Evolutionary conservation across 2,888 invertebrate species (phyloP), one percentile per base, ranked within the genome.

Genomic region (Teleiodes luculella): DNA sequence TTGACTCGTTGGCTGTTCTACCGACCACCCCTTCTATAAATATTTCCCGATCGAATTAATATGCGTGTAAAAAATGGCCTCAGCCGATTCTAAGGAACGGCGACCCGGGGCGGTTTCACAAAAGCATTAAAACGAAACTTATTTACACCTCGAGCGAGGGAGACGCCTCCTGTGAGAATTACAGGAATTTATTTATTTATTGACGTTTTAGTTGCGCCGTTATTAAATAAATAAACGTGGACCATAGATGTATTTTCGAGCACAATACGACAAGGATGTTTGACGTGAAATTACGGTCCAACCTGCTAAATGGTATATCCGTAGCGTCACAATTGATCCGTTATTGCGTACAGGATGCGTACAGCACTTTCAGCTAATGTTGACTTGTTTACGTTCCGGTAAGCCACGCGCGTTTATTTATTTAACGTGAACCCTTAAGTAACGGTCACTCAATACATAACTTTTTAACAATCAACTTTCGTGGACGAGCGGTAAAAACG

Each of bases 21-120:
- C 81, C 83, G 80, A 79, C 78, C 83, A 85, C 83, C 86, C 87
- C 80, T 85, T 86, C 86, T 84, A 87, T 86, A 87, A 88, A 88
- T 88, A 88, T 88, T 89, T 86, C 86, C 88, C 86, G 83, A 89
- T 88, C 86, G 86, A 88, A 88, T 88, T 87, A 87, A 86, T 83
- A 86, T 84, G 80, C 82, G 77, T 74, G 74, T 78, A 80, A 86
- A 89, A 88, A 88, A 87, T 85, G 82, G 80, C 86, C 84, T 81
- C 79, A 86, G 83, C 74, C 74, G 66, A 78, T 88, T 88, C 88
- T 78, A 66, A 74, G 88, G 88, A 87, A 70, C 73, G 65, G 65
- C 75, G 66, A 71, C 76, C 77, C 72, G 79, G 84, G 85, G 86
- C 86, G 86, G 87, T 83, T 83, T 72, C 66, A 80, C 80, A 83